These are phyloP conservation scores for Coregonus sp. DNA, from an alignment of 2,797 vertebrate genomes.

Conservation along the genomic window DNA sequence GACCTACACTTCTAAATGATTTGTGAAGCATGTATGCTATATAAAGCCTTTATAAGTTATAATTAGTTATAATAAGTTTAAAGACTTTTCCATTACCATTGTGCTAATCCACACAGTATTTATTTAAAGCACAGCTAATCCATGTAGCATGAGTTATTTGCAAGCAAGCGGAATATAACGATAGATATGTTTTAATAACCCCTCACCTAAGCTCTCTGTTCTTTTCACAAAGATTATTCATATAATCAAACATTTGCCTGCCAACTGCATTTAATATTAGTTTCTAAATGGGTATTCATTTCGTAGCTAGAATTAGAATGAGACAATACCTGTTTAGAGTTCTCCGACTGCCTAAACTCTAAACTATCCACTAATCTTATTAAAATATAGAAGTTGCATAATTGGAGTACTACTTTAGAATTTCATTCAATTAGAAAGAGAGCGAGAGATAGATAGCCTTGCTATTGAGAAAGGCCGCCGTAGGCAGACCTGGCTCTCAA, in stretches of 20 bases:
- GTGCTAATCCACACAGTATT: background rate
- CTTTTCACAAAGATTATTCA: background rate
- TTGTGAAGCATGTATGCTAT: too few species aligned
- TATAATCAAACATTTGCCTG: constrained; percentile 22
- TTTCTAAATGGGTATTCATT: constrained; percentile 23
- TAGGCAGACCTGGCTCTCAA: too few species aligned
- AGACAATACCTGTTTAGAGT: constrained; percentile 40
- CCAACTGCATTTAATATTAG: constrained; percentile 20
- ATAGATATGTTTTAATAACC: constrained; percentile 34
- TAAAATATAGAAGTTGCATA: constrained; percentile 40
- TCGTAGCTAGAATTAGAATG: constrained; percentile 18
- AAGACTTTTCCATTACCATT: background rate
- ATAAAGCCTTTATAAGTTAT: too few species aligned
- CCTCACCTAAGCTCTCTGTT: constrained; percentile 26
- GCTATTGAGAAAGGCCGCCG: too few species aligned
- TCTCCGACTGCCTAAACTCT: constrained; percentile 18
- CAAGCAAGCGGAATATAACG: constrained; percentile 18
- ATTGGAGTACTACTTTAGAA: constrained; percentile 38
- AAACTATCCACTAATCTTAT: constrained; percentile 30
- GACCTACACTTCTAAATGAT: too few species aligned
- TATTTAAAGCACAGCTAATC: background rate
- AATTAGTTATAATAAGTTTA: too few species aligned
- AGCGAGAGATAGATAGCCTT: background rate
- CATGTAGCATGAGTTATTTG: constrained; percentile 14
- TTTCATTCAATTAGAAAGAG: constrained; percentile 54